Percentiles rank a stretch among this genome's conserved stretches.
Evolutionary conservation across 2,113 vertebrate genomes (phyloP).

Genomic region (Calypte anna): DNA sequence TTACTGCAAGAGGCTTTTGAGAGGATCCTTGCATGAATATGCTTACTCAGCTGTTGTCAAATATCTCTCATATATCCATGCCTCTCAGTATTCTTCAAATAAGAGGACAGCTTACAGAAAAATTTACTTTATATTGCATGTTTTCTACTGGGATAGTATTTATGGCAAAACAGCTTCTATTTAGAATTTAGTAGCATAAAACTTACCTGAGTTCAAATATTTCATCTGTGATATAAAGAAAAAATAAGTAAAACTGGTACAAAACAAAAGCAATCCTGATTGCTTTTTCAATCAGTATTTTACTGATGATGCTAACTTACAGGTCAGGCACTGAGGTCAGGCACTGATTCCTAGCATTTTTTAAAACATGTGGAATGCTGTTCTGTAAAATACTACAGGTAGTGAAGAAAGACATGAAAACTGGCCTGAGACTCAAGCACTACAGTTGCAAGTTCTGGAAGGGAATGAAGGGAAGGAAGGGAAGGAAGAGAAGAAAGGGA

Average conservation of each 20-base stretch:
- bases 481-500: too few species aligned
- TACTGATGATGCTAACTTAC: background rate
- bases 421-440: background rate
- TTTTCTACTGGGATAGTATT: background rate
- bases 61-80: fast-evolving
- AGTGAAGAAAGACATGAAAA: background rate
- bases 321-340: background rate
- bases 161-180: background rate
- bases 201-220: background rate
- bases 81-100: background rate
- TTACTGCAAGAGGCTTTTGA: background rate
- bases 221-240: background rate
- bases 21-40: background rate
- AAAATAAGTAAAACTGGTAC: background rate
- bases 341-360: background rate
- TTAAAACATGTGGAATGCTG: background rate
- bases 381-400: background rate
- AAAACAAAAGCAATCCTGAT: background rate
- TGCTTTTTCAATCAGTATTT: too few species aligned
- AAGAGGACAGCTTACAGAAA: background rate
- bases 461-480: background rate
- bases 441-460: background rate
- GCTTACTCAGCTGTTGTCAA: background rate
- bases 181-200: background rate
- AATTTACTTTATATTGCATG: background rate